A percentile compares a stretch with the other conserved stretches of the same genome.
Evolutionary conservation across 2,797 vertebrate species (phyloP).

Genomic region (Schizopygopsis pylzovi): DNA sequence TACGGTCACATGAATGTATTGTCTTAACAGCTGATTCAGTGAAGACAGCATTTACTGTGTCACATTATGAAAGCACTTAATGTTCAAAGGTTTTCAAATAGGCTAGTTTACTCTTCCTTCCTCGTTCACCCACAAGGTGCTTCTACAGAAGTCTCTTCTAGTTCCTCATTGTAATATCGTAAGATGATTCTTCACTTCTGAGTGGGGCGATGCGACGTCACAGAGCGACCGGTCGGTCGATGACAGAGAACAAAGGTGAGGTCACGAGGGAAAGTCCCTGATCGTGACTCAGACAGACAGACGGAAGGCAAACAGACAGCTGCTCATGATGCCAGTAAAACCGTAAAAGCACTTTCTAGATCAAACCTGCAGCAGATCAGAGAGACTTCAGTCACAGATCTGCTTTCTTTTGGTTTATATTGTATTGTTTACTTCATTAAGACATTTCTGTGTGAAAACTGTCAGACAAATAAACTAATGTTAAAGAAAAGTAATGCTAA

Average conservation of each 20-base stretch:
- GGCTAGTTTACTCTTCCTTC: not conserved
- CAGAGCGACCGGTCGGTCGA: not conserved
- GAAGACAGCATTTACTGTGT: not conserved
- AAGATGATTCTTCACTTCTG: not conserved
- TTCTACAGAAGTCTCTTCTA: constrained; percentile 21
- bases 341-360: not conserved
- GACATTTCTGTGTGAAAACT: not conserved
- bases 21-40: not conserved
- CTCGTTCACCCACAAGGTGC: not conserved
- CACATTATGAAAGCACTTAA: not conserved
- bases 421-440: not conserved
- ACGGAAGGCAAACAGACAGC: not conserved
- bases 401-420: not conserved
- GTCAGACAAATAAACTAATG: not conserved
- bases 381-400: not conserved
- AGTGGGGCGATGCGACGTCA: constrained; percentile 16
- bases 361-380: not conserved
- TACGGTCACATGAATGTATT: constrained; percentile 1
- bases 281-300: constrained; percentile 12
- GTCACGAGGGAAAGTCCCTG: constrained; percentile 45
- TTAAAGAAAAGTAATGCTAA: not conserved
- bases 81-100: not conserved
- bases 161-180: constrained; percentile 30
- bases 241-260: constrained; percentile 37
- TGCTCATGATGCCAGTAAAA: not conserved